Evolutionary conservation across 2,797 vertebrate genomes (phyloP), one percentile per base, ranked within the genome.

Genomic region (Chaunax sp.): DNA sequence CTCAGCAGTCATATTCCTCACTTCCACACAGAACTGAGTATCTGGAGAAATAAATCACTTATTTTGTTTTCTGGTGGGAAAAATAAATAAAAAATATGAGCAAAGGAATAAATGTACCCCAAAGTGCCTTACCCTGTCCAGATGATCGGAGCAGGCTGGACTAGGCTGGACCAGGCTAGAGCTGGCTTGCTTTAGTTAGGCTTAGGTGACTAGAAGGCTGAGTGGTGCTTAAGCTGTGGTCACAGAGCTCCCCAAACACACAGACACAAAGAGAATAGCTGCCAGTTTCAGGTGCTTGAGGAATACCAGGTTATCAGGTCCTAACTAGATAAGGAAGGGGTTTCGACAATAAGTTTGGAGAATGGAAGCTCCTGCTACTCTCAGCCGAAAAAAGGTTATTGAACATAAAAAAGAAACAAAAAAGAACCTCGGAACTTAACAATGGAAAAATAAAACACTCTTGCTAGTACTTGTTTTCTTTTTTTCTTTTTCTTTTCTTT

Each of bases 1-100:
- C 94, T 98, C 96, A 87, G 96, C 96, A 85, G 96, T 96, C 96
- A 98, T 97, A 83, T 93, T 95, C 93, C 89, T 94, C 91, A 88
- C 90, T 90, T 94, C 93, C 87, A 84, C 90, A 92, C 80, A 92
- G 90, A 91, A 89, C 85, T 91, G 89, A 94, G 92, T 92, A 92
- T 93, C 93, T 93, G 64, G 25, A 44, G 9, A 44, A 23, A 20
- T 37, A 47, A 51, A 47, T 16, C 38, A 0, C 0, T 5, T 37
- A 52, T 3, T 19, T n/a, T n/a, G n/a, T n/a, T n/a, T n/a, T 1
- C 38, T 47, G 25, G 10, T 9, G 1, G 19, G 2, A 7, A 55
- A 16, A 41, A 59, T 37, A 13, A 45, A 18, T 1, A 53, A 8
- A 47, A 52, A 5, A 2, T 6, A 2, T 6, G 2, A 1, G 2